These are phyloP conservation scores for Cephus spinipes DNA, from an alignment of 2,888 invertebrate genomes.

Conservation along the genomic window DNA sequence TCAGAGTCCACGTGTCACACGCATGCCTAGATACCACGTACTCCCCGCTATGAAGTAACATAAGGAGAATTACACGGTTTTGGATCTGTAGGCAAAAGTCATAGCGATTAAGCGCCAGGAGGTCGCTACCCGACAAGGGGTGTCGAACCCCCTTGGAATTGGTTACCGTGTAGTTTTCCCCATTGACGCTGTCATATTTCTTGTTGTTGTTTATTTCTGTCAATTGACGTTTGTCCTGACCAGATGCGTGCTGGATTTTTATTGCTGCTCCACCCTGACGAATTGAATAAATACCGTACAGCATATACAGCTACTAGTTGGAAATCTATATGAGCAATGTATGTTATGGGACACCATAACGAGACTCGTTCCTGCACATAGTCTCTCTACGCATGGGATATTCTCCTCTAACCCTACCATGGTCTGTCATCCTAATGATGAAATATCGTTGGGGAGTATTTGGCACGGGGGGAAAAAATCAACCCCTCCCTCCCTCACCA, in stretches of 20 bases:
- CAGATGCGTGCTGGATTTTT: background rate
- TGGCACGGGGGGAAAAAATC: slow-evolving; percentile 18
- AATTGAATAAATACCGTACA: background rate
- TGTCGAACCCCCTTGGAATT: background rate
- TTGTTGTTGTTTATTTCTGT: background rate
- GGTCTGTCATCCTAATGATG: slow-evolving; percentile 63
- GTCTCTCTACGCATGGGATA: background rate
- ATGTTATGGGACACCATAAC: background rate
- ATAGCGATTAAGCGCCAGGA: background rate
- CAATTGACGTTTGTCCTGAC: background rate
- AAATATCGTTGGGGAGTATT: slow-evolving; percentile 58
- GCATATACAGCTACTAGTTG: background rate
- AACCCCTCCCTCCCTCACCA: slow-evolving; percentile 20
- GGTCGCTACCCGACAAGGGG: background rate
- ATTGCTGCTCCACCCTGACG: background rate
- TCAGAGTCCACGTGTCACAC: background rate
- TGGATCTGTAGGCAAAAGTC: background rate
- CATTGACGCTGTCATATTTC: background rate
- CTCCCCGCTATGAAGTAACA: background rate
- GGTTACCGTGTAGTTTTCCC: background rate
- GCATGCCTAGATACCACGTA: background rate
- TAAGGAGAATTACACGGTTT: background rate
- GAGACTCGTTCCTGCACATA: background rate
- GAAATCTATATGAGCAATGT: background rate
- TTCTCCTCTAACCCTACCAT: slow-evolving; percentile 55